A percentile compares a stretch with the other conserved stretches of the same genome.
Evolutionary conservation across 2,797 vertebrate genomes (phyloP).

Genomic region (Enteromius afrohamiltoni): DNA sequence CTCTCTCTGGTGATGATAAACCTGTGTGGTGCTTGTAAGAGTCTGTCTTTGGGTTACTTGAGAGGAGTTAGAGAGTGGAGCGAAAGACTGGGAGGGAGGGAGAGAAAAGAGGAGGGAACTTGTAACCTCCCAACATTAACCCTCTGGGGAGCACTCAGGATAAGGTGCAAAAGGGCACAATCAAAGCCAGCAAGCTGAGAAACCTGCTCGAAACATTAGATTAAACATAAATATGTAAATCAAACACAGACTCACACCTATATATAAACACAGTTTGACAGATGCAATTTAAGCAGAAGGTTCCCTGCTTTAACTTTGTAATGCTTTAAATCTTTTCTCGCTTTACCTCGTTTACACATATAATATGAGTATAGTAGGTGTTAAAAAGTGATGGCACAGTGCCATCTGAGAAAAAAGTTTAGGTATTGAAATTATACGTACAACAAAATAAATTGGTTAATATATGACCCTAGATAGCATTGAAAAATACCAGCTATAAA

Average conservation of each 20-base stretch:
- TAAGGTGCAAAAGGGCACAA: constrained; percentile 74
- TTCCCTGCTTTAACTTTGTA: constrained; percentile 4
- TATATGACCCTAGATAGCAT: background rate
- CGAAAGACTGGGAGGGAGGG: constrained; percentile 44
- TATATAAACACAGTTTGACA: constrained; percentile 24
- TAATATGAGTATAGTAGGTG: background rate
- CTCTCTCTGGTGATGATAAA: constrained; percentile 55
- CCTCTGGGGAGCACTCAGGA: constrained; percentile 69
- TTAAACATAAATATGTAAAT: constrained; percentile 27
- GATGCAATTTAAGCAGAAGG: constrained; percentile 45
- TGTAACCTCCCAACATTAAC: constrained; percentile 65
- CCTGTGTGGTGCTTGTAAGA: constrained; percentile 61
- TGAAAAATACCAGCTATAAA: constrained; percentile 1
- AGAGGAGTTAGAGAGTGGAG: constrained; percentile 53
- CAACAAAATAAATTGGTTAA: constrained; percentile 11
- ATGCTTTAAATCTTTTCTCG: constrained; percentile 16
- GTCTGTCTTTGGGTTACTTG: constrained; percentile 41
- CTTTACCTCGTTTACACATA: constrained; percentile 6
- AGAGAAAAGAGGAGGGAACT: constrained; percentile 65
- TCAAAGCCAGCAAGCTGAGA: constrained; percentile 53
- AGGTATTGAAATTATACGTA: background rate
- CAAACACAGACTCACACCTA: constrained; percentile 24
- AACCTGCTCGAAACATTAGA: constrained; percentile 21
- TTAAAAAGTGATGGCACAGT: constrained; percentile 7
- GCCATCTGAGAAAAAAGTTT: background rate